A percentile compares a stretch with the other conserved stretches of the same genome.
These are phyloP conservation scores for Calephelis perditalis DNA, from an alignment of 2,888 invertebrate species.

Conservation along the genomic window DNA sequence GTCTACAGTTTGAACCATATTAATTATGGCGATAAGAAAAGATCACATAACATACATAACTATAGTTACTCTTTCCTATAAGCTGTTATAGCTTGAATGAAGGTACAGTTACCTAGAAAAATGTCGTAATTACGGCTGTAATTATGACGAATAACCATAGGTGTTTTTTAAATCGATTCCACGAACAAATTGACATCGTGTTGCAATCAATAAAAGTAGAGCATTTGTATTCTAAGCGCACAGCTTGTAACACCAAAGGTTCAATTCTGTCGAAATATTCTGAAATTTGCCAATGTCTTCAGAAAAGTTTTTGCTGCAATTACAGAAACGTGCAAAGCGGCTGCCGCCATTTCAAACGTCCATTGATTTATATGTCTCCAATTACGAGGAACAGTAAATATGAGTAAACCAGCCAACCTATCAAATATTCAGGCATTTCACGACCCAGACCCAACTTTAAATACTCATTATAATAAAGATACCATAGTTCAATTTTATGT, in stretches of 20 bases:
- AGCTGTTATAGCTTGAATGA: no score
- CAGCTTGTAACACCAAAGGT: slow-evolving; percentile 23
- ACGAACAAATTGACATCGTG: not conserved
- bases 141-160: no score
- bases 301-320: slow-evolving; percentile 75
- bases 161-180: not conserved
- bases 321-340: slow-evolving; percentile 65
- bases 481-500: slow-evolving; percentile 64
- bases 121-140: no score
- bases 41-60: no score
- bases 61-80: no score
- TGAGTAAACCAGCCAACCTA: slow-evolving; percentile 61
- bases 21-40: no score
- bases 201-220: not conserved
- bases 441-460: slow-evolving; percentile 56
- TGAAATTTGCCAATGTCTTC: slow-evolving; percentile 70
- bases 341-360: slow-evolving; percentile 60
- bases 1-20: no score
- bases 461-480: slow-evolving; percentile 74
- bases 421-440: slow-evolving; percentile 72
- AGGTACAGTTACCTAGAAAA: no score
- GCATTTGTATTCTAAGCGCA: slow-evolving; percentile 23
- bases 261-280: slow-evolving; percentile 47
- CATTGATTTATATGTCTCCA: slow-evolving; percentile 73
- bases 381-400: slow-evolving; percentile 64